Evolutionary conservation across 2,888 invertebrate species (phyloP), one percentile per base, ranked within the genome.

Genomic region (Lagria hirta): DNA sequence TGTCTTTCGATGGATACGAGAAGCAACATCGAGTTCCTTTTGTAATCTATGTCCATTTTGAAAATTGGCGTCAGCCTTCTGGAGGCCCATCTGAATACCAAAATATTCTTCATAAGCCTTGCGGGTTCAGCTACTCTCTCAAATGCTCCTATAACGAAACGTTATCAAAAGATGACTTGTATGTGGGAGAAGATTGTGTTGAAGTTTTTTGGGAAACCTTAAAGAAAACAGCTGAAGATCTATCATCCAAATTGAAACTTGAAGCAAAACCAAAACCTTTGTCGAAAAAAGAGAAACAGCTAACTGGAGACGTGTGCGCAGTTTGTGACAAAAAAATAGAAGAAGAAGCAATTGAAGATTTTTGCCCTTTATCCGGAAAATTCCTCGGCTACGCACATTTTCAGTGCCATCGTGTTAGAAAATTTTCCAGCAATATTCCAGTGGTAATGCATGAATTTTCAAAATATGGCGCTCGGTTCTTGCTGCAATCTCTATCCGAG

Each of bases 331-430:
- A 26, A 11, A 5, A 7, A 14, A 21, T 38, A 14, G 5, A 8
- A 1, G 14, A 11, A 7, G 38, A 29, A 1, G 20, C 17, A 8
- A 14, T 17, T 6, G 3, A 2, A 3, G 30, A 38, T 14, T 15
- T 20, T 30, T 27, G 28, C 30, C 38, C 17, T 6, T 8, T 38
- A n/a, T 29, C 29, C 15, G 37, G 37, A 10, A 11, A 28, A n/a
- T 38, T 20, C 14, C n/a, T 17, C 3, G 38, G 38, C 13, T 14
- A 13, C n/a, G 38, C 13, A 7, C 37, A 37, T 18, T 3, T 8
- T 1, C 3, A 18, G 4, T 37, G 37, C 10, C 16, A 18, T 3
- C 1, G 8, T 5, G 3, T 1, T 4, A 13, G 7, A 7, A 11
- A 21, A 6, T 13, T 28, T 10, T 29, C 29, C 12, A 38, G 21